Evolutionary conservation across 2,113 vertebrate genomes (phyloP), one percentile per base, ranked within the genome.

Genomic region (Dromiciops gliroides): DNA sequence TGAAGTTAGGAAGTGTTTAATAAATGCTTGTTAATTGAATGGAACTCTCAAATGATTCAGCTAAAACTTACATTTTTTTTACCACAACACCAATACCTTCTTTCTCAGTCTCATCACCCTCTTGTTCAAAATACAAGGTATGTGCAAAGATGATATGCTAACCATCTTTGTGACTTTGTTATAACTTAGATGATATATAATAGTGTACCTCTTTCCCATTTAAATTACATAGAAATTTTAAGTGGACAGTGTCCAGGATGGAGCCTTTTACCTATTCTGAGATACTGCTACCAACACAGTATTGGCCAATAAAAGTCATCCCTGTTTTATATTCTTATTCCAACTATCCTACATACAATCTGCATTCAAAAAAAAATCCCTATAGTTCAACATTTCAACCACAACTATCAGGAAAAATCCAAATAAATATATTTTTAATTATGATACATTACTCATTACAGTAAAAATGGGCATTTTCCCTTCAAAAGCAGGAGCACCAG

Each of bases 401-500:
- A 98, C 98, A 98, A 97, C 96, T 97, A 95, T 97, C 97, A 98
- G 98, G 98, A 98, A 98, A 98, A 97, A 97, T 98, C 97, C 98
- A 99, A 99, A 99, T 99, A 98, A 98, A 98, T 98, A 99, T 44
- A 98, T 97, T 98, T 98, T 98, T 98, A 99, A 98, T 99, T 99
- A 98, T 98, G 98, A 98, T 99, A 99, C 98, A 99, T 99, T 99
- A 98, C 98, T 98, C 98, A 98, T 98, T 98, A 99, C 98, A 99
- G 98, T 99, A 99, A 98, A 99, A 99, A 99, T 99, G 98, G 98
- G 98, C 98, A 98, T 98, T 98, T 98, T 97, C 97, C 98, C 97
- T 98, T 98, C 98, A 98, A 98, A 99, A 99, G 98, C 99, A 99
- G 98, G 99, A 99, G 99, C 99, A 99, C 99, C 99, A 99, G 98